phyloP scores from a whole-genome alignment of 1,140 invertebrate genomes.

The Akabosia matsudoensis region DNA sequence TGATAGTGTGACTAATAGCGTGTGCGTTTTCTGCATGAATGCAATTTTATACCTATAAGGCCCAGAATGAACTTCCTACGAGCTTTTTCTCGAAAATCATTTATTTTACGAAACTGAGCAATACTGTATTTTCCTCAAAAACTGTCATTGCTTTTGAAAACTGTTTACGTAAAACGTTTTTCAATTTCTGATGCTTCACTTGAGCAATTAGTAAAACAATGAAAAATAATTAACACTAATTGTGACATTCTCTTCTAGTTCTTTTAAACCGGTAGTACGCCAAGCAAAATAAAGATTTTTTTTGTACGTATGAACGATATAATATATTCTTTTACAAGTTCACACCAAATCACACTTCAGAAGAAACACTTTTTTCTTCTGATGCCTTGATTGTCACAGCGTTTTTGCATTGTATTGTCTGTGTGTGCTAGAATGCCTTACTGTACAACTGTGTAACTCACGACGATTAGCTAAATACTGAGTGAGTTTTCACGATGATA shows the following conservation, averaged over 20 bases:
- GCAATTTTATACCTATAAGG: no score
- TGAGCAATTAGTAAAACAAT: not conserved
- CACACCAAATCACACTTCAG: not conserved
- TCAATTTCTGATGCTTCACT: no score
- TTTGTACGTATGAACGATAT: no score
- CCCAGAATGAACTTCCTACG: no score
- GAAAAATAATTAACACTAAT: not conserved
- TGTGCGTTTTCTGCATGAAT: not conserved
- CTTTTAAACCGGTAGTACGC: no score
- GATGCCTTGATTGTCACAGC: not conserved
- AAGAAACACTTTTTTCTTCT: not conserved
- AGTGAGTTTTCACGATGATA: slow-evolving; percentile 16
- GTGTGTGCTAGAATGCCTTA: not conserved
- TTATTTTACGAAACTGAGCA: no score
- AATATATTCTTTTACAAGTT: not conserved
- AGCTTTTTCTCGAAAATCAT: no score
- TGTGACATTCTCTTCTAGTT: not conserved
- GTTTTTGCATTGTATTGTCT: not conserved
- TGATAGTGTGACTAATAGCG: not conserved
- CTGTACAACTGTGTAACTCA: not conserved
- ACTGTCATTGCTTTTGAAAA: not conserved
- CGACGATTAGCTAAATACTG: slow-evolving; percentile 20
- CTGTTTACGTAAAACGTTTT: not conserved
- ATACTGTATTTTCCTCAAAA: no score
- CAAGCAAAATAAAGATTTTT: no score